Evolutionary conservation across 2,113 vertebrate species (phyloP).

Genomic region (Plectropomus leopardus): DNA sequence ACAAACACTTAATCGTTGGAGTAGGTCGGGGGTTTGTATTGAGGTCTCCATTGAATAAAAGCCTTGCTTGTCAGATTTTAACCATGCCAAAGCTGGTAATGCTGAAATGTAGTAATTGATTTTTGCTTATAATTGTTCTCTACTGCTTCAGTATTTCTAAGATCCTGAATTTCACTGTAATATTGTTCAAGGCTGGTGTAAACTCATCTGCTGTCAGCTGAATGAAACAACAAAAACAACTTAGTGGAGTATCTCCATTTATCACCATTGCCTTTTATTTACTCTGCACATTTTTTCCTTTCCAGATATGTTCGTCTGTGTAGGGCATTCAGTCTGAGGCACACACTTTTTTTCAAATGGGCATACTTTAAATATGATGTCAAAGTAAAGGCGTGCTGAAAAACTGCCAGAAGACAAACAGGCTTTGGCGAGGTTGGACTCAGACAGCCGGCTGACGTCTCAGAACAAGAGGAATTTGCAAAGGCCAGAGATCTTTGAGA

Average conservation of each 20-base stretch:
- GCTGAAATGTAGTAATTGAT: not conserved
- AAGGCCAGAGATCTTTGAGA: not conserved
- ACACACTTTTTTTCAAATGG: not conserved
- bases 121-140: constrained; percentile 10
- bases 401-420: not conserved
- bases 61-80: not conserved
- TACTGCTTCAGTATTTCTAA: not conserved
- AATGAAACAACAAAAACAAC: constrained; percentile 10
- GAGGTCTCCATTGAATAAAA: constrained; percentile 26
- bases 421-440: not conserved
- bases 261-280: not conserved
- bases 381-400: not conserved
- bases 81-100: not conserved
- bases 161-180: not conserved
- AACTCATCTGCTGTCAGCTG: not conserved
- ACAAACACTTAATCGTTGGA: constrained; percentile 4
- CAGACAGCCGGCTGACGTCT: not conserved
- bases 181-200: constrained; percentile 6
- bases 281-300: not conserved
- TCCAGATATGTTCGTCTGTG: not conserved
- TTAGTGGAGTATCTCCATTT: constrained; percentile 3
- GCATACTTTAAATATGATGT: not conserved
- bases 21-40: constrained; percentile 15
- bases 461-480: constrained; percentile 26
- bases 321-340: not conserved